Conservation (phyloP, 2,888 invertebrate genomes). For the Phyllotreta striolata region DNA sequence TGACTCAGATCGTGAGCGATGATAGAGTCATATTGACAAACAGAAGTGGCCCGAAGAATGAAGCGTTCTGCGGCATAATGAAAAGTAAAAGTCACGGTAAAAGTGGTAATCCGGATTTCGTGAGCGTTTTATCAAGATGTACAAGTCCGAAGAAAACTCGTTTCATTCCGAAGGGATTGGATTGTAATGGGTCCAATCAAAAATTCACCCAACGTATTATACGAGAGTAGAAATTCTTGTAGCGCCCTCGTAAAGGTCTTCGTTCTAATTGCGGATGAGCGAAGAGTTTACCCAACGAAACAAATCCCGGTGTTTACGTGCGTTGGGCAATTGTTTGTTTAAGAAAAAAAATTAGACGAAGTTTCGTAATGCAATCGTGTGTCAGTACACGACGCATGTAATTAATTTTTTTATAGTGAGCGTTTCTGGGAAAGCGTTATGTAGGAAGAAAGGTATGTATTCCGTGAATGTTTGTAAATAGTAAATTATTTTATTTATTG, state of each 20-base stretch:
- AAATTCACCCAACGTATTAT: too few relatives aligned
- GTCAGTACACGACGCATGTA: too few relatives aligned
- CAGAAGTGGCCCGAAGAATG: conserved; percentile 19
- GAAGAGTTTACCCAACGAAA: too few relatives aligned
- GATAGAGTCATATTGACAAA: conserved; percentile 26
- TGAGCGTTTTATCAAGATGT: not conserved
- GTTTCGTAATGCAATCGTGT: too few relatives aligned
- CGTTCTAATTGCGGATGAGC: too few relatives aligned
- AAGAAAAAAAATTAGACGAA: too few relatives aligned
- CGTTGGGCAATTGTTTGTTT: too few relatives aligned
- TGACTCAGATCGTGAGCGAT: conserved; percentile 15
- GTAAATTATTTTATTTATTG: not conserved
- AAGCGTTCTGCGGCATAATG: conserved; percentile 4
- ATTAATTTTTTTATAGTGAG: conserved; percentile 1
- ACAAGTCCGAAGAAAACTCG: not conserved
- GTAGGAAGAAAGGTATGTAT: conserved; percentile 10
- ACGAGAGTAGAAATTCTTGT: too few relatives aligned
- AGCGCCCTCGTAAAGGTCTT: too few relatives aligned
- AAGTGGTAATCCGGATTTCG: conserved; percentile 14
- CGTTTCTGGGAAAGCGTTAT: conserved; percentile 12
- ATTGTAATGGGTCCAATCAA: too few relatives aligned
- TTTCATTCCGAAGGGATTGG: too few relatives aligned
- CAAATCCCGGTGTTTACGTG: too few relatives aligned
- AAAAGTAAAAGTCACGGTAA: conserved; percentile 7
- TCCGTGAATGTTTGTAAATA: conserved; percentile 16